Base-by-base conservation (phyloP, 2,113 vertebrate species). In the Platichthys flesus region DNA sequence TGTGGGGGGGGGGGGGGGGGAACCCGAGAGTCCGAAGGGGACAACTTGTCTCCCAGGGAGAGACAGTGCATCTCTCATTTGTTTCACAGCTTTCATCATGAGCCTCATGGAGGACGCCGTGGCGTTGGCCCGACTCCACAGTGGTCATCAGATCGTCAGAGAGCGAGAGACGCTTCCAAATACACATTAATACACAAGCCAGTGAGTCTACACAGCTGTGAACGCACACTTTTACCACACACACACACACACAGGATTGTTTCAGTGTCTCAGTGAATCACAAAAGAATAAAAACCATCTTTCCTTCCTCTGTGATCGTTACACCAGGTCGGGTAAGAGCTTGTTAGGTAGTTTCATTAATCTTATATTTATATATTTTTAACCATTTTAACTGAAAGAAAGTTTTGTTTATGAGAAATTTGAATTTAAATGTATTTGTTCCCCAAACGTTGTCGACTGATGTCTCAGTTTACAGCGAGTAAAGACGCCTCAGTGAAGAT, bases 181-280 rank as follows among this genome's bases (percentile, higher is more conserved):
- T 66, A 74, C 9, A 68, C 69, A 72, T 9, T 72, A 82, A 7
- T 88, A 83, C 88, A 87, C 88, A 86, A 90, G 76, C 71, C 76
- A 82, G 71, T 79, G 80, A 81, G 76, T 51, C n/a, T n/a, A 70
- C 66, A 82, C 88, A 87, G 85, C 78, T 83, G 88, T 83, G 86
- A 89, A 83, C 85, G 31, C 31, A 31, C 31, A 31, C 31, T 31
- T 87, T 81, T 3, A 66, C 12, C 28, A n/a, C 35, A 42, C 42
- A 56, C 61, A 49, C 75, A 52, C 31, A 31, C 31, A 31, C 31
- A 31, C 31, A 31, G 31, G 31, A 31, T 31, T 31, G 31, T 7
- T 31, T 31, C 31, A 7, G 45, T 63, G 55, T 57, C 23, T 72
- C 72, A 71, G 68, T 84, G 60, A 62, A 68, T 79, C 63, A 45